phyloP scores from a whole-genome alignment of 2,113 vertebrate genomes.

The Nothocercus julius region DNA sequence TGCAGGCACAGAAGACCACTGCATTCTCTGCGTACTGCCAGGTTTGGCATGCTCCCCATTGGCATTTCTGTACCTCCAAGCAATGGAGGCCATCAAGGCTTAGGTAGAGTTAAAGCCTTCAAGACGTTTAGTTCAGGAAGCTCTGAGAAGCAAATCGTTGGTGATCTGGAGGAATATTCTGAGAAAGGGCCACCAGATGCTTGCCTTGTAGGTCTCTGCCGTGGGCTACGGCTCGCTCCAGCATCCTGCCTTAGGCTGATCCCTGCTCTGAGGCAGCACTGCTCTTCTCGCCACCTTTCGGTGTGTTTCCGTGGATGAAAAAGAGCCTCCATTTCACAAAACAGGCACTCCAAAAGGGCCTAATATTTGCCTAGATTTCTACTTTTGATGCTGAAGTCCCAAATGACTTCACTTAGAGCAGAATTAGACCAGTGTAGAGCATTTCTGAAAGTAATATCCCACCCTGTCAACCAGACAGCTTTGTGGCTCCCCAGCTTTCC shows the following conservation, averaged over 20 bases:
- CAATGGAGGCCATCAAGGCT: too few relatives aligned
- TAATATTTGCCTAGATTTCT: neutral
- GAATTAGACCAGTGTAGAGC: neutral
- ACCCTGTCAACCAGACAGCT: neutral
- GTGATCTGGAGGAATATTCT: neutral
- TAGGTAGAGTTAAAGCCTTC: neutral
- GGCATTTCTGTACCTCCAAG: neutral
- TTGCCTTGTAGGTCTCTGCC: neutral
- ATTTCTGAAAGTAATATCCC: fast-evolving
- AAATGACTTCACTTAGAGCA: neutral
- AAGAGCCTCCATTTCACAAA: neutral
- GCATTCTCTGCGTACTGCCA: too few relatives aligned
- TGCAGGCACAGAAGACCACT: neutral
- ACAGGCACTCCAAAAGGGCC: neutral
- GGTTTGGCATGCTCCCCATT: fast-evolving
- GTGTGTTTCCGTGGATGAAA: neutral
- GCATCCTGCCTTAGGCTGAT: neutral
- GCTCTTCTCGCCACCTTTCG: neutral
- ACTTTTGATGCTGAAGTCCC: neutral
- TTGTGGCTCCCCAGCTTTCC: neutral
- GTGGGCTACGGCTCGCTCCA: neutral
- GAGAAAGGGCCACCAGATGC: neutral
- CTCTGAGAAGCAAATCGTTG: neutral
- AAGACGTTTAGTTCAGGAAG: neutral
- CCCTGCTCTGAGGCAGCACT: neutral